Evolutionary conservation across 2,113 vertebrate species (phyloP), one percentile per base, ranked within the genome.

Genomic region (Oncorhynchus mykiss): DNA sequence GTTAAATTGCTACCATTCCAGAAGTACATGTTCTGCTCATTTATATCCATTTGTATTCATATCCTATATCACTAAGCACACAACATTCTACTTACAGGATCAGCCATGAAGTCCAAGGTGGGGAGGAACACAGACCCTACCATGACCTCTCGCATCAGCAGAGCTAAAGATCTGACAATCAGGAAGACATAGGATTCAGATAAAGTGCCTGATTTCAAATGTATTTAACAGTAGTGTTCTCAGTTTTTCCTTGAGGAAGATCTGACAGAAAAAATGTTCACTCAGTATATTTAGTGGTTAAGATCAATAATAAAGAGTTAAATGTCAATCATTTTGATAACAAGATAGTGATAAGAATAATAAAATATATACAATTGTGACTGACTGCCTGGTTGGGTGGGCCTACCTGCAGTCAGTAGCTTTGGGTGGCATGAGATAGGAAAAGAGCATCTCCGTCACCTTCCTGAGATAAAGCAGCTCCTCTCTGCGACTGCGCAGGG

Each of bases 71-170:
- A 39, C 39, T 39, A 39, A 39, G 39, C 39, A 39, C 8, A 39
- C 34, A 39, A 39, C 39, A 39, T 62, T 51, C 12, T 71, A 87
- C 96, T 95, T 87, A 99, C 98, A 45, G 97, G 97, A 87, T 99
- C 96, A 18, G 98, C 97, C 88, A 98, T 88, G 88, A 97, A 99
- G 89, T 99, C 98, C 95, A 99, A 93, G 54, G 96, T 96, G 0
- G 98, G 98, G 72, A 99, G 94, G 65, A 99, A 90, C 78, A 99
- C 95, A 0, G 98, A 99, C 22, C 97, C 97, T 13, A 95, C 92
- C 51, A 99, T 92, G 80, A 99, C 96, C 82, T 99, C 98, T 90
- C 97, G 93, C 85, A 98, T 91, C 82, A 99, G 89, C 88, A 98
- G 94, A 39, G 96, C 92, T 85, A 99, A 78, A 67, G 97, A 97